Base-by-base conservation (phyloP, 2,888 invertebrate species). In the Andrena marginata region DNA sequence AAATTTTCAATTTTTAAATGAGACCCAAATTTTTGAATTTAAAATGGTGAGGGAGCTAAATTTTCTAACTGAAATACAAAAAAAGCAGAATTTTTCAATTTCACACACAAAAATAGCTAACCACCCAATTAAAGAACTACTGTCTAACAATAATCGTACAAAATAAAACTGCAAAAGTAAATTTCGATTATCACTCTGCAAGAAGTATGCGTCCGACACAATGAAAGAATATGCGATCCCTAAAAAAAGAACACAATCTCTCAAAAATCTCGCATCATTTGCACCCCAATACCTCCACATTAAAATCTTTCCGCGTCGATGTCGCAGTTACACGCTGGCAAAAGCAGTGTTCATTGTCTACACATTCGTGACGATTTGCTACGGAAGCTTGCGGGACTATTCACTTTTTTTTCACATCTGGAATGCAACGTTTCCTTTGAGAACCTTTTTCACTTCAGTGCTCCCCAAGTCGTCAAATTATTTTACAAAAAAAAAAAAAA, bases 381-480 rank as follows among this genome's bases (percentile, higher is more conserved):
- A 69, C 72, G 80, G 56, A 64, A 73, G 48, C 56, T 59, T n/a
- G n/a, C 64, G 8, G 2, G 23, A 29, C n/a, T 42, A 51, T 54
- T 48, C 29, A 20, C 56, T 2, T 4, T 4, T 4, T 29, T 64
- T 59, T n/a, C 2, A 29, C 26, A 73, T 69, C 26, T 81, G 81
- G 81, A 81, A 80, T 80, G 81, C 81, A 62, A 65, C 59, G n/a
- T 59, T 35, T 59, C 16, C 16, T 59, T 54, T 2, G n/a, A 67
- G 49, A 54, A 48, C 35, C 54, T 54, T 7, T 20, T 59, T 29
- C 20, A 3, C 29, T 23, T 23, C 16, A 1, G 54, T 56, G 16
- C 20, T 59, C 56, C 54, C 31, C 35, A 2, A 29, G 42, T 23
- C 7, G 16, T n/a, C 2, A 42, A 7, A 20, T 1, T 33, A 13